These are phyloP conservation scores for Cyphomyrmex costatus DNA, from an alignment of 1,140 invertebrate genomes.

Conservation along the genomic window DNA sequence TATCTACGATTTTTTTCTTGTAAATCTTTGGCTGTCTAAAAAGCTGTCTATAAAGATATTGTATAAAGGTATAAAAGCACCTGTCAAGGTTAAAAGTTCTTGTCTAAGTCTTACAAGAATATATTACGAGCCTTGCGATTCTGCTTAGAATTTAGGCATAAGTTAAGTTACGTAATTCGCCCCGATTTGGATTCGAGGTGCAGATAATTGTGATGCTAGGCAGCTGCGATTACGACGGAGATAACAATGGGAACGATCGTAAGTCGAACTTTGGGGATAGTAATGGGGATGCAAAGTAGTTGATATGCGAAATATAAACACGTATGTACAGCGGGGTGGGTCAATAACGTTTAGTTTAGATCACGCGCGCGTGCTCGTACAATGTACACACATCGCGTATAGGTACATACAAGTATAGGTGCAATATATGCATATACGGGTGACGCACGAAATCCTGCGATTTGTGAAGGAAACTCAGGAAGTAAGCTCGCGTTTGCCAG, in stretches of 20 bases:
- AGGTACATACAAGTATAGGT: background rate
- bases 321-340: background rate
- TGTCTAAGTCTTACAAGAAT: too few species aligned
- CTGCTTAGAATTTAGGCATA: too few species aligned
- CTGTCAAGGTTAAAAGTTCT: too few species aligned
- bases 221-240: background rate
- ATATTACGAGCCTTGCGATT: too few species aligned
- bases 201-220: background rate
- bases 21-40: too few species aligned
- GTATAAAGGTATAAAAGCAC: too few species aligned
- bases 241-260: background rate
- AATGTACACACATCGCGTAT: background rate
- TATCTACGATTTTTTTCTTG: too few species aligned
- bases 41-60: too few species aligned
- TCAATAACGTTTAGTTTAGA: constrained; percentile 21
- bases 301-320: background rate
- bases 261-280: background rate
- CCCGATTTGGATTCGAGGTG: background rate
- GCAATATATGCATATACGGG: background rate
- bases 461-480: constrained; percentile 21
- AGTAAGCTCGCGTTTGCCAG: constrained; percentile 25
- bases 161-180: background rate
- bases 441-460: constrained; percentile 51
- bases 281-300: background rate
- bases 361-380: background rate